These are phyloP conservation scores for Acanthosepion esculentum DNA, from an alignment of 2,888 invertebrate species.

Conservation along the genomic window DNA sequence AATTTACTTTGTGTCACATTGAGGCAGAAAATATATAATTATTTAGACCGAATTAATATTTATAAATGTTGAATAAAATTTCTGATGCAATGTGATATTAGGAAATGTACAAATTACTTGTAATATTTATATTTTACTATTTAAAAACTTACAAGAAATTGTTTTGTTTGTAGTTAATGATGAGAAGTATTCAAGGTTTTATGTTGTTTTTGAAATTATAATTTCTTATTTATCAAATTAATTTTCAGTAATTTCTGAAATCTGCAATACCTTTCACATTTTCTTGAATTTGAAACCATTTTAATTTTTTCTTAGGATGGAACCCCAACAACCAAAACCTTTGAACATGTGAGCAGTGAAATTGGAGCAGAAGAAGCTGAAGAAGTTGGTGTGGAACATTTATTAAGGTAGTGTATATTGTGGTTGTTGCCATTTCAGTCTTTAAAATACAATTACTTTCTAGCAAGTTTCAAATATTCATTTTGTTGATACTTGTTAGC, in stretches of 20 bases:
- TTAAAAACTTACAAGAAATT: too few species aligned
- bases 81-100: not conserved
- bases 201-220: too few species aligned
- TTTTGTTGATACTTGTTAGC: too few species aligned
- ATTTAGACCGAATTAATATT: too few species aligned
- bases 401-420: slow-evolving; percentile 83
- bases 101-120: not conserved
- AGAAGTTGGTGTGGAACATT: slow-evolving; percentile 99
- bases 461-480: not conserved
- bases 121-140: not conserved
- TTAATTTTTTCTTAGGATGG: slow-evolving; percentile 83
- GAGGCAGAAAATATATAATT: too few species aligned
- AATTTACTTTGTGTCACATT: too few species aligned
- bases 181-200: too few species aligned
- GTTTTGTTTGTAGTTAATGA: too few species aligned
- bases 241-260: not conserved
- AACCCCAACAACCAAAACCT: slow-evolving; percentile 97
- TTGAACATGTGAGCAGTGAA: slow-evolving; percentile 99
- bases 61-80: not conserved
- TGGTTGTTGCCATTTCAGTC: not conserved
- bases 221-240: too few species aligned
- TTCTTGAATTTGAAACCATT: not conserved
- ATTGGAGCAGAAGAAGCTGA: slow-evolving; percentile 99
- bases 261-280: too few species aligned
- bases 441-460: not conserved